Conservation (phyloP, 2,797 vertebrate genomes). For the Poecilia wingei region DNA sequence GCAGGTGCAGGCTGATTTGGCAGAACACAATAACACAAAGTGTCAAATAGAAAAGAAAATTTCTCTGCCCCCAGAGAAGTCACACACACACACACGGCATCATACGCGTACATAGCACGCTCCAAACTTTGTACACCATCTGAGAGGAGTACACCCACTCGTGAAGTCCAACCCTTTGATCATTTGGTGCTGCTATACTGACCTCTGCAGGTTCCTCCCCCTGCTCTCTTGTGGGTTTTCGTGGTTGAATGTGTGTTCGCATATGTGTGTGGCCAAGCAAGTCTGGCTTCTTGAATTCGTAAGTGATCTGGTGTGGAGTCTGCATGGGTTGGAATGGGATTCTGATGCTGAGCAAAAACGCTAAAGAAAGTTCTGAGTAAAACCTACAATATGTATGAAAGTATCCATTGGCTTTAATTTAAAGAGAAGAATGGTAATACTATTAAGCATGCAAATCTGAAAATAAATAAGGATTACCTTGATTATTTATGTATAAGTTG, state of each 20-base stretch:
- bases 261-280: slow-evolving; percentile 29
- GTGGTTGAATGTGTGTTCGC: slow-evolving; percentile 20
- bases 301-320: not conserved
- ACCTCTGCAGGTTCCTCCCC: slow-evolving; percentile 86
- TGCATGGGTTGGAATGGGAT: not conserved
- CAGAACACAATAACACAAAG: slow-evolving; percentile 36
- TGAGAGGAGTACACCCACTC: slow-evolving; percentile 10
- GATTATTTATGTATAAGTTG: not conserved
- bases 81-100: too few relatives aligned
- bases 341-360: not conserved
- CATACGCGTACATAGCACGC: not conserved
- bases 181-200: slow-evolving; percentile 85
- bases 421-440: not conserved
- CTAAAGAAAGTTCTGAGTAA: not conserved
- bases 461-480: not conserved
- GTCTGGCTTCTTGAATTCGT: slow-evolving; percentile 23
- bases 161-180: slow-evolving; percentile 69
- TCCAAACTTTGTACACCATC: slow-evolving; percentile 3
- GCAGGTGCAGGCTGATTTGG: slow-evolving; percentile 33
- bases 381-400: not conserved
- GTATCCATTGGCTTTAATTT: not conserved
- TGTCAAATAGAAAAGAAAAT: slow-evolving; percentile 9
- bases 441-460: not conserved
- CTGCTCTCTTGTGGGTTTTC: slow-evolving; percentile 38
- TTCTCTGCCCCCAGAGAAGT: slow-evolving; percentile 32